Conservation (phyloP, 2,888 invertebrate species). For the Drosophila pseudotalamancana region DNA sequence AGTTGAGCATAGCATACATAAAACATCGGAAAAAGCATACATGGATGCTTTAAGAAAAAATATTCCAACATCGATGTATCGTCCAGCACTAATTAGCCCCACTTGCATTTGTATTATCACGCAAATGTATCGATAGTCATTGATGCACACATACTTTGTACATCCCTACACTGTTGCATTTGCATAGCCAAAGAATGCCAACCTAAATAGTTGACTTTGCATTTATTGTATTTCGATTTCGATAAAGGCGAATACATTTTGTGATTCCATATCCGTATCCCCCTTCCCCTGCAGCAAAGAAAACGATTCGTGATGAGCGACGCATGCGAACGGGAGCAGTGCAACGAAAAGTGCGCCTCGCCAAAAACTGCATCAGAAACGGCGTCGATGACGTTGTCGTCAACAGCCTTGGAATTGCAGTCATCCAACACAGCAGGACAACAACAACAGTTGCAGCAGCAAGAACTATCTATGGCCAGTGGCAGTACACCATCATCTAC, state of each 20-base stretch:
- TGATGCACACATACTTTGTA: conserved; percentile 49
- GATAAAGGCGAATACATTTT: conserved; percentile 48
- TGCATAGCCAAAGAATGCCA: conserved; percentile 64
- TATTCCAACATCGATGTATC: too few relatives aligned
- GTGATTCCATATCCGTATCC: conserved; percentile 31
- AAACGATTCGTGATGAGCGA: conserved; percentile 50
- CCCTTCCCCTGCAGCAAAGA: conserved; percentile 21
- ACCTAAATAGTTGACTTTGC: conserved; percentile 62
- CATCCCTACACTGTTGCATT: conserved; percentile 69
- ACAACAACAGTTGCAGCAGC: conserved; percentile 21
- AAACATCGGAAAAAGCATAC: too few relatives aligned
- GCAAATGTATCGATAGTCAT: conserved; percentile 38
- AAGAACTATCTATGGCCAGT: conserved; percentile 31
- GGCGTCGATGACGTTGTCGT: conserved; percentile 61
- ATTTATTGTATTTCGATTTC: conserved; percentile 49
- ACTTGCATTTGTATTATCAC: conserved; percentile 25
- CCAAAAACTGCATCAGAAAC: conserved; percentile 62
- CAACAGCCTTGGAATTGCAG: conserved; percentile 64
- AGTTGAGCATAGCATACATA: too few relatives aligned
- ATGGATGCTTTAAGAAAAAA: too few relatives aligned
- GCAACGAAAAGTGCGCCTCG: conserved; percentile 61
- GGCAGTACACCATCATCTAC: conserved; percentile 36
- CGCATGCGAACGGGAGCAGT: conserved; percentile 74
- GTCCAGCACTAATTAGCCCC: conserved; percentile 24
- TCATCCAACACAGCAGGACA: conserved; percentile 27